These are phyloP conservation scores for Tetragonula clypearis DNA, from an alignment of 1,140 invertebrate genomes.

Conservation along the genomic window DNA sequence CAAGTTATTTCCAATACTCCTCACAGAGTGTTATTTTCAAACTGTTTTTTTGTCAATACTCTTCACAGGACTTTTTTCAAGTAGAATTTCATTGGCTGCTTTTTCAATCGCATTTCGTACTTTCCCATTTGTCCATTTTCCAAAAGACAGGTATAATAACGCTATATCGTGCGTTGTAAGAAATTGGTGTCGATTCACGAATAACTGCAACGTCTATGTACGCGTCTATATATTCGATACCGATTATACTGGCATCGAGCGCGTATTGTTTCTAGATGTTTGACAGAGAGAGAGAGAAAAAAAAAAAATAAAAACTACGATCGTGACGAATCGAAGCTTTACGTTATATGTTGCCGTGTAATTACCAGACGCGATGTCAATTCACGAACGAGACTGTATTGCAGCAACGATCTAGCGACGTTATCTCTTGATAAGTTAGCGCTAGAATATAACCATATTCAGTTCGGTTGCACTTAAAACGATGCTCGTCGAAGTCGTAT, in stretches of 20 bases:
- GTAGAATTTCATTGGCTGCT: neutral
- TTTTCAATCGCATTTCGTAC: neutral
- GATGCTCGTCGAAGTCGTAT: conserved; percentile 2
- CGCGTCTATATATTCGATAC: no score
- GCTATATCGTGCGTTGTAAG: neutral
- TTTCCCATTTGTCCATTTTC: neutral
- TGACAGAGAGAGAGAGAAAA: neutral
- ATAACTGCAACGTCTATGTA: neutral
- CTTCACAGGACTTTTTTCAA: neutral
- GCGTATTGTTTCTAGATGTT: neutral
- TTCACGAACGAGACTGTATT: neutral
- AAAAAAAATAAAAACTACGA: neutral
- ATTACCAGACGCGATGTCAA: conserved; percentile 19
- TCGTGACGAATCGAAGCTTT: neutral
- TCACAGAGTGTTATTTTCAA: no score
- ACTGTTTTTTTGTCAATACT: no score
- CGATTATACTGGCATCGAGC: neutral
- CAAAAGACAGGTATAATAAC: neutral
- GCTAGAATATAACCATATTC: neutral
- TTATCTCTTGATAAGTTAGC: conserved; percentile 33
- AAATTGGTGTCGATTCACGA: conserved; percentile 9
- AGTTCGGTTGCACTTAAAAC: conserved; percentile 22
- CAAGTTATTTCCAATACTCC: no score
- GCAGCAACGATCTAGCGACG: conserved; percentile 27
- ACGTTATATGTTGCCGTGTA: neutral